Conservation (phyloP, 2,797 vertebrate species). For the Danio tinwini region DNA sequence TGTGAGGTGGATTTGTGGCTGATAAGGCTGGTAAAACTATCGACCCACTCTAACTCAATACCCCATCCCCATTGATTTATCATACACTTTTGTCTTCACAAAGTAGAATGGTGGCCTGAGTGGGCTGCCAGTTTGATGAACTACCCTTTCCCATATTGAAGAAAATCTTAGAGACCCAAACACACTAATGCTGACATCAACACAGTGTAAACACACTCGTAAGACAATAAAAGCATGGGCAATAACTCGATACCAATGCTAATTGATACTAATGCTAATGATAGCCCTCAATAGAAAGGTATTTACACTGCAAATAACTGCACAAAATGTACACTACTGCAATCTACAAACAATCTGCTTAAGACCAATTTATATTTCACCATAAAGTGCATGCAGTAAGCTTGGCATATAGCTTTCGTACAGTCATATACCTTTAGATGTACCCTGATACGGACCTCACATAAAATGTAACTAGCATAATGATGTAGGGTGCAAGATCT, state of each 20-base stretch:
- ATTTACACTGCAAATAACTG: neutral
- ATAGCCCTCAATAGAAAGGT: neutral
- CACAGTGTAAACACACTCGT: constrained; percentile 22
- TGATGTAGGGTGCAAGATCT: too few relatives aligned
- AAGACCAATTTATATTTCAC: too few relatives aligned
- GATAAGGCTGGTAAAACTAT: constrained; percentile 46
- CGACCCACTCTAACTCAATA: constrained; percentile 67
- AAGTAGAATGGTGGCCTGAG: constrained; percentile 65
- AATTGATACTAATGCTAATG: constrained; percentile 31
- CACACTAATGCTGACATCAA: constrained; percentile 33
- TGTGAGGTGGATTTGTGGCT: constrained; percentile 38
- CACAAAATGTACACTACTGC: neutral
- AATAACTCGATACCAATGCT: constrained; percentile 27
- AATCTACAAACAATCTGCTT: neutral
- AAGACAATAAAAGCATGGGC: neutral
- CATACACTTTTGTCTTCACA: constrained; percentile 68
- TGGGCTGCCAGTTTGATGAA: constrained; percentile 49
- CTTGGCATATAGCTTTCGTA: too few relatives aligned
- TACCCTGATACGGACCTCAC: too few relatives aligned
- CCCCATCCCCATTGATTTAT: constrained; percentile 76
- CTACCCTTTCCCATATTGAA: constrained; percentile 37
- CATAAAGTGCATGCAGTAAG: too few relatives aligned
- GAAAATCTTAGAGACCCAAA: constrained; percentile 26
- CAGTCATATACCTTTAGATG: too few relatives aligned
- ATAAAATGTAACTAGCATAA: too few relatives aligned